A percentile compares a stretch with the other conserved stretches of the same genome.
phyloP scores from a whole-genome alignment of 2,888 invertebrate species.

The Cremastinae sp. region DNA sequence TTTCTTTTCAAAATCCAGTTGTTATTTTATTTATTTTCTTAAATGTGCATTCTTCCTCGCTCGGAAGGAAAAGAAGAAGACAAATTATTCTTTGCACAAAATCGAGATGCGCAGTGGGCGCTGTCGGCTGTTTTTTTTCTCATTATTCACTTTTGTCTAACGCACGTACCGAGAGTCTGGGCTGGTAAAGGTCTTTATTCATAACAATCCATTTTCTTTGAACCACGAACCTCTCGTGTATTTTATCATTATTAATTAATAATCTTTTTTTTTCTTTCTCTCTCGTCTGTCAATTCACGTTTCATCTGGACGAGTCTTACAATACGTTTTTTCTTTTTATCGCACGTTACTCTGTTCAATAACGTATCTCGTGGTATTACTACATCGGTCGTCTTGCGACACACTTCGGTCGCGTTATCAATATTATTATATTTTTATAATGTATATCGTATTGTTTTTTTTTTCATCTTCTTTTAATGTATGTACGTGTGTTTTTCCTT shows the following conservation, averaged over 20 bases:
- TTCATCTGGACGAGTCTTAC: slow-evolving; percentile 41
- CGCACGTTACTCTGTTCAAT: slow-evolving; percentile 51
- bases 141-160: slow-evolving; percentile 71
- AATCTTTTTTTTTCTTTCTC: slow-evolving; percentile 9
- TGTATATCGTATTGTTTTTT: slow-evolving; percentile 65
- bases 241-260: slow-evolving; percentile 3
- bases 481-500: slow-evolving; percentile 65
- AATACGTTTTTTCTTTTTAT: slow-evolving; percentile 53
- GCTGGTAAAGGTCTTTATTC: slow-evolving; percentile 63
- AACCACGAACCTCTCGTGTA: slow-evolving; percentile 45
- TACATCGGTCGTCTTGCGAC: slow-evolving; percentile 39
- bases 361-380: slow-evolving; percentile 48
- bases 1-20: not conserved
- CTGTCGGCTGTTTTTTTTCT: slow-evolving; percentile 58
- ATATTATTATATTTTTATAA: slow-evolving; percentile 72
- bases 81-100: slow-evolving; percentile 64
- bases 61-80: slow-evolving; percentile 69
- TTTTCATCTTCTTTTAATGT: slow-evolving; percentile 69
- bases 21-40: slow-evolving; percentile 32
- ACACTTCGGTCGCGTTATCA: slow-evolving; percentile 62
- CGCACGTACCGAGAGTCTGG: slow-evolving; percentile 71
- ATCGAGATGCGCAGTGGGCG: slow-evolving; percentile 68
- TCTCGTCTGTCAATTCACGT: slow-evolving; percentile 48
- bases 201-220: slow-evolving; percentile 41
- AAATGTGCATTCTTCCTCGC: slow-evolving; percentile 54